Conservation (phyloP, 2,113 vertebrate genomes). For the Pangasianodon hypophthalmus region DNA sequence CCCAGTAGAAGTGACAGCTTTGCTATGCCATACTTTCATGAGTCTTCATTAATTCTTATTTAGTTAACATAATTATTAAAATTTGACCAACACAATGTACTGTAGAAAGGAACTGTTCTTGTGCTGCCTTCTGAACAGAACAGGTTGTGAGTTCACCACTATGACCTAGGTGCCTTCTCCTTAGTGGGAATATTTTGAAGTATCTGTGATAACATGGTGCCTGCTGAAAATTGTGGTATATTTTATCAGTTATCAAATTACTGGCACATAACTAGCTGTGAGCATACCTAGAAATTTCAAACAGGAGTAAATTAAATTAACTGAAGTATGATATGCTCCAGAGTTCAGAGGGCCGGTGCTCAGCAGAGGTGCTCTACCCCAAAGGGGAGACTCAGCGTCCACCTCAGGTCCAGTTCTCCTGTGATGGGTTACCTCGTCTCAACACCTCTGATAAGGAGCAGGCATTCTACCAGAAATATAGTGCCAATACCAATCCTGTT, state of each 20-base stretch:
- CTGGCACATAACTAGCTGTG: not conserved
- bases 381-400: constrained; percentile 54
- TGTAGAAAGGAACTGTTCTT: not conserved
- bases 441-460: constrained; percentile 75
- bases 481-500: constrained; percentile 65
- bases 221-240: not conserved
- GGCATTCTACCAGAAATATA: constrained; percentile 78
- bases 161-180: not conserved
- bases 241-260: not conserved
- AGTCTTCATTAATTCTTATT: not conserved
- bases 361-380: constrained; percentile 83
- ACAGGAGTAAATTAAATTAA: not conserved
- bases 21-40: not conserved
- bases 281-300: not conserved
- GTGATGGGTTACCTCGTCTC: constrained; percentile 71
- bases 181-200: not conserved
- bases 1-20: not conserved
- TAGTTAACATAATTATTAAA: not conserved
- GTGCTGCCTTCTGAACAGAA: not conserved
- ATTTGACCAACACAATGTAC: not conserved
- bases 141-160: not conserved
- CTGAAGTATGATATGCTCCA: not conserved
- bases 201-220: not conserved
- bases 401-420: constrained; percentile 76
- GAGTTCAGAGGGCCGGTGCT: constrained; percentile 64